Evolutionary conservation across 2,797 vertebrate genomes (phyloP), one percentile per base, ranked within the genome.

Genomic region (Ceryle rudis): DNA sequence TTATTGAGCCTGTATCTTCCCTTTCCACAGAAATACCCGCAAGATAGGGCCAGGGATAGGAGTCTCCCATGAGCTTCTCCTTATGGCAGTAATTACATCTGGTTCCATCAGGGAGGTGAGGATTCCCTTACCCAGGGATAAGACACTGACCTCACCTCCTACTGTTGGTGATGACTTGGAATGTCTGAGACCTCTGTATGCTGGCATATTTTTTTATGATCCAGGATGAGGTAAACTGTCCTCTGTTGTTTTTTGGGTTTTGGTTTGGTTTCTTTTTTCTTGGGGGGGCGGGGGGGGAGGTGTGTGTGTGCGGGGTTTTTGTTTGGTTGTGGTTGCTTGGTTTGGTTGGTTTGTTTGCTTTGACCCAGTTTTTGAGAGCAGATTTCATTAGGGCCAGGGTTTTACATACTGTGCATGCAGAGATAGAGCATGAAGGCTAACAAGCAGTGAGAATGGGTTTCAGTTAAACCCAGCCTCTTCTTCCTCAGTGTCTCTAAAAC

Each of bases 1-100:
- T 95, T 91, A 94, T 88, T 92, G 92, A 96, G 95, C 91, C 65
- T 94, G 46, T 97, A 41, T 96, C 94, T 96, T 96, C 94, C 96
- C 89, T 96, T 86, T 96, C 89, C 91, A 93, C 92, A 94, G 95
- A 96, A 95, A 90, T 82, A 94, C 52, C 94, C 2, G 94, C 92
- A 91, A 81, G 84, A 90, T 95, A 96, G 96, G 93, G 94, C 82
- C 96, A 97, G 95, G 86, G 95, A 90, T 95, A 96, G 94, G 77
- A 91, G 71, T 96, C 87, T 96, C 87, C 82, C 82, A 65, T 91
- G 94, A 95, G 82, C 91, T 92, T 88, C 91, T 93, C 65, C 84
- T 96, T 92, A 96, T 93, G 96, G 82, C 91, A 95, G 80, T 95
- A 85, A 94, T 92, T 94, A 93, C 79, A 69, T 47, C 95, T 89